Percentiles rank a stretch among this genome's conserved stretches.
Evolutionary conservation across 2,113 vertebrate genomes (phyloP).

Genomic region (Rhadina sibilatrix): DNA sequence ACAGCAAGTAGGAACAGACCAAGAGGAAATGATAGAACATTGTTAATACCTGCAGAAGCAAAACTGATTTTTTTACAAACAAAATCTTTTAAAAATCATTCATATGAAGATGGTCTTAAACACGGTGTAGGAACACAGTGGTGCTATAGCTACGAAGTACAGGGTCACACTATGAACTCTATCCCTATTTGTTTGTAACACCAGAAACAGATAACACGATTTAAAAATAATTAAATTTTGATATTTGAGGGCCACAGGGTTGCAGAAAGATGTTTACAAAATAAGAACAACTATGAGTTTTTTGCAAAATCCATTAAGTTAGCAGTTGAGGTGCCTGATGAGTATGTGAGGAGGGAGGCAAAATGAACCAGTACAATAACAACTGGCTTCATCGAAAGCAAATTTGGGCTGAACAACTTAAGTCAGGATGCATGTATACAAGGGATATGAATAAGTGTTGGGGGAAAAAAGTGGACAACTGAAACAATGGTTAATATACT

Average conservation of each 20-base stretch:
- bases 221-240: background rate
- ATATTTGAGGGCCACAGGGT: background rate
- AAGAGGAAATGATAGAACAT: background rate
- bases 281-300: background rate
- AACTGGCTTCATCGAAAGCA: background rate
- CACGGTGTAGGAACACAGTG: background rate
- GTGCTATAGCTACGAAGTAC: background rate
- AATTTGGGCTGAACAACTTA: background rate
- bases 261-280: background rate
- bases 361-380: background rate
- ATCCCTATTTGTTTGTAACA: background rate
- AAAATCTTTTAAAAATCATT: background rate
- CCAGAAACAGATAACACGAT: background rate
- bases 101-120: background rate
- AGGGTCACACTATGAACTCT: background rate
- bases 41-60: constrained; percentile 45
- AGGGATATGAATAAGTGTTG: background rate
- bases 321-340: background rate
- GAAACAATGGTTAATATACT: background rate
- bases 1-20: constrained; percentile 43
- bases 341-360: background rate
- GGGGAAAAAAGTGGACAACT: background rate
- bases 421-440: background rate
- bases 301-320: background rate
- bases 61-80: constrained; percentile 31